Evolutionary conservation across 2,888 invertebrate species (phyloP).

Genomic region (Drosophila mayaguana): DNA sequence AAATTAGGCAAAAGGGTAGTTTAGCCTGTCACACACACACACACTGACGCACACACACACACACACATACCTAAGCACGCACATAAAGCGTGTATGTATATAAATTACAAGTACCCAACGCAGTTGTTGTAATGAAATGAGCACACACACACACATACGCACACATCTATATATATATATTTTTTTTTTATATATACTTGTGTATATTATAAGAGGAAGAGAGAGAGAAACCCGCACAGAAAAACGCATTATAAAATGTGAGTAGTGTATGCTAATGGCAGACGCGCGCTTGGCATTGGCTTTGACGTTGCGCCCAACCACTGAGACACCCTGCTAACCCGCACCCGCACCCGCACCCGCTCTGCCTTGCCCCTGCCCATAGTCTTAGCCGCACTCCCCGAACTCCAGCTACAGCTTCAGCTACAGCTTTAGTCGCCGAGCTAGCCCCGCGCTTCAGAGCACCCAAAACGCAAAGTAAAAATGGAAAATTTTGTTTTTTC

Average conservation of each 20-base stretch:
- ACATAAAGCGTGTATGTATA: conserved; percentile 32
- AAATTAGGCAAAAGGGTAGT: conserved; percentile 79
- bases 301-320: conserved; percentile 50
- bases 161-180: neutral
- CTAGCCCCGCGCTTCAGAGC: conserved; percentile 25
- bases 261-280: conserved; percentile 79
- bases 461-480: conserved; percentile 57
- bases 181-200: neutral
- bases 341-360: conserved; percentile 6
- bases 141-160: conserved; percentile 22
- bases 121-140: conserved; percentile 61
- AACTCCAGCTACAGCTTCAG: too few relatives aligned
- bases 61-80: conserved; percentile 20
- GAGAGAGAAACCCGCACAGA: conserved; percentile 41
- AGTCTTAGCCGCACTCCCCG: conserved; percentile 11
- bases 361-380: conserved; percentile 5
- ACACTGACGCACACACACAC: conserved; percentile 26
- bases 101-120: conserved; percentile 54
- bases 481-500: conserved; percentile 63
- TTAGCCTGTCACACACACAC: conserved; percentile 56
- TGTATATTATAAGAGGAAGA: neutral
- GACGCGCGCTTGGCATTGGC: conserved; percentile 63
- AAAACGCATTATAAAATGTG: conserved; percentile 75
- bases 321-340: neutral
- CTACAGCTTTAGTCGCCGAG: neutral